phyloP scores from a whole-genome alignment of 2,113 vertebrate species.

The Actenoides hombroni region DNA sequence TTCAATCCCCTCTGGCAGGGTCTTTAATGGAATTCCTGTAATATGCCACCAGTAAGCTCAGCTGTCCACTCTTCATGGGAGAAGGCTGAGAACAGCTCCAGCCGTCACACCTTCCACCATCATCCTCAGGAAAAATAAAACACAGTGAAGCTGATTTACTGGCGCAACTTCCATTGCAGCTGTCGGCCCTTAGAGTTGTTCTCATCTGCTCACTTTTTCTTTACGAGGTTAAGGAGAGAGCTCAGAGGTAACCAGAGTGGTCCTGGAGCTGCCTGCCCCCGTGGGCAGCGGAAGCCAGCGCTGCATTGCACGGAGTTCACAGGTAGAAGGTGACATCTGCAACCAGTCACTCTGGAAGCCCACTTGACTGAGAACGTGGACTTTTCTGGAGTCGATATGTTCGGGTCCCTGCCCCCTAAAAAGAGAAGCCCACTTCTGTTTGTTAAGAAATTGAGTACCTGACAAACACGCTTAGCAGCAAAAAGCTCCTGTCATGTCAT shows the following conservation, averaged over 20 bases:
- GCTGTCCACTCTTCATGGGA: not conserved
- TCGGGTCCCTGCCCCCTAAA: not conserved
- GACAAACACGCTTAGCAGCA: not conserved
- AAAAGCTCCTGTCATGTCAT: not conserved
- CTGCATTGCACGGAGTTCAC: fast-evolving
- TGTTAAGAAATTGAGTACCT: not conserved
- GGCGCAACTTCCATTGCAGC: not conserved
- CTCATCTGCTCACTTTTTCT: not conserved
- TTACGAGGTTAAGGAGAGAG: not conserved
- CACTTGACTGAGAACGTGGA: not conserved
- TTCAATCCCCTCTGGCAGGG: not conserved
- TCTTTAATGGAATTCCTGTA: not conserved
- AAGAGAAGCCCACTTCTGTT: not conserved
- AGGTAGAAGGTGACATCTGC: not conserved
- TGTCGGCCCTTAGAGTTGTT: not conserved
- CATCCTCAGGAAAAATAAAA: not conserved
- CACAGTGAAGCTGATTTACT: not conserved
- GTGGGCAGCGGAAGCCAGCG: fast-evolving
- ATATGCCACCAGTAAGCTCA: not conserved
- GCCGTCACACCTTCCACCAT: not conserved
- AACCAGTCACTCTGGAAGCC: not conserved
- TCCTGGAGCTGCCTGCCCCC: not conserved
- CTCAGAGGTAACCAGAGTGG: not conserved
- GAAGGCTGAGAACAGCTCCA: not conserved
- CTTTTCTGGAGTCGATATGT: not conserved